Evolutionary conservation across 1,140 invertebrate genomes (phyloP).

Genomic region (Diachasma alloeum): DNA sequence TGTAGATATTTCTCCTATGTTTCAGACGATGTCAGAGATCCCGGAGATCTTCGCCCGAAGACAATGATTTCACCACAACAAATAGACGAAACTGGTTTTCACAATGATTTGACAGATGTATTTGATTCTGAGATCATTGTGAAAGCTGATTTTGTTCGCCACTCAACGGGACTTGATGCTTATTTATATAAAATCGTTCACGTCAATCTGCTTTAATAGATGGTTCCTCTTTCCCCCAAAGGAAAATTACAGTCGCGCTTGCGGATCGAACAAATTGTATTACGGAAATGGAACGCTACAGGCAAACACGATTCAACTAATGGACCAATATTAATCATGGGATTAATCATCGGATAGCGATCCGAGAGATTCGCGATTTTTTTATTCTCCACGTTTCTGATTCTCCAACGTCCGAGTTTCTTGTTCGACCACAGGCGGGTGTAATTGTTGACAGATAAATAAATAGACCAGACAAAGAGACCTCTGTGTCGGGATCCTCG

Average conservation of each 20-base stretch:
- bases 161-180: conserved; percentile 41
- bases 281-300: background rate
- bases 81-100: conserved; percentile 87
- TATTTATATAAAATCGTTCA: background rate
- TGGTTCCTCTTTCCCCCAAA: background rate
- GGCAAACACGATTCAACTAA: background rate
- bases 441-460: conserved; percentile 64
- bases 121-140: conserved; percentile 91
- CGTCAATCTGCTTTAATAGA: background rate
- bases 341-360: conserved; percentile 18
- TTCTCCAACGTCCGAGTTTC: conserved; percentile 33
- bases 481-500: conserved; percentile 44
- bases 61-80: background rate
- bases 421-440: conserved; percentile 46
- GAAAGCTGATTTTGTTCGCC: conserved; percentile 89
- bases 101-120: conserved; percentile 89
- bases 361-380: background rate
- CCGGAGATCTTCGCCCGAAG: background rate
- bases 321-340: conserved; percentile 47
- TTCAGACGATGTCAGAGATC: background rate
- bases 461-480: conserved; percentile 57
- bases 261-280: background rate
- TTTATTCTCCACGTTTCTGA: conserved; percentile 18
- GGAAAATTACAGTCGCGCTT: background rate
- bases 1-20: conserved; percentile 7